A percentile compares a stretch with the other conserved stretches of the same genome.
Evolutionary conservation across 2,113 vertebrate species (phyloP).

Genomic region (Myotis yumanensis): DNA sequence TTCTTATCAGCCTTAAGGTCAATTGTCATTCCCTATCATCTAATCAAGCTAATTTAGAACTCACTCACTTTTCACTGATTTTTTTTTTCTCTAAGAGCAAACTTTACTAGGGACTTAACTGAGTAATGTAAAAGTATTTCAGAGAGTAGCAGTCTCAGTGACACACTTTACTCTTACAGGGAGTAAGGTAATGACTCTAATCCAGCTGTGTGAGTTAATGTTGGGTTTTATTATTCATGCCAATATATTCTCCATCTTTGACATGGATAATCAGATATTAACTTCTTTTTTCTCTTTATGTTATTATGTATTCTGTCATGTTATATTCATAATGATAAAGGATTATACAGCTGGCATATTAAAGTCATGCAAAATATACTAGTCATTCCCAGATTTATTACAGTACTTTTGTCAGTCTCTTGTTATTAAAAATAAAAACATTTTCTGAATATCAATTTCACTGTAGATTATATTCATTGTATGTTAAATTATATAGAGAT

Average conservation of each 20-base stretch:
- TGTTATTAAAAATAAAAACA: slow-evolving; percentile 17
- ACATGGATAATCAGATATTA: slow-evolving; percentile 41
- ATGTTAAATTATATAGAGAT: slow-evolving; percentile 14
- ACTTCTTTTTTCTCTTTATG: slow-evolving; percentile 21
- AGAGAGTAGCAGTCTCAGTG: neutral
- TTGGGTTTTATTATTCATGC: slow-evolving; percentile 25
- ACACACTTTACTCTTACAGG: slow-evolving; percentile 23
- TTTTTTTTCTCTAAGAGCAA: neutral
- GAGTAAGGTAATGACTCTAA: neutral
- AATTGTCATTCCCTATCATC: neutral
- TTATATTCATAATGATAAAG: slow-evolving; percentile 43
- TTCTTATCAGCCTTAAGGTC: neutral
- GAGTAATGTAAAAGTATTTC: slow-evolving; percentile 11
- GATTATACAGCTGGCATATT: slow-evolving; percentile 10
- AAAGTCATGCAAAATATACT: slow-evolving; percentile 16
- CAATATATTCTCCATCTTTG: neutral
- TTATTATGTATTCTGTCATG: slow-evolving; percentile 28
- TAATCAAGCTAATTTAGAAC: neutral
- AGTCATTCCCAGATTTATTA: neutral
- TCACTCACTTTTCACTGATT: neutral
- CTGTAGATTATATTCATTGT: neutral
- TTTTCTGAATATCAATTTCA: slow-evolving; percentile 32
- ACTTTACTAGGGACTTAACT: slow-evolving; percentile 28
- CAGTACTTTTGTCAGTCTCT: slow-evolving; percentile 36
- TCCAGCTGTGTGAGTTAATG: neutral